These are phyloP conservation scores for Pseudeuparius sepicola DNA, from an alignment of 2,888 invertebrate genomes.

Conservation along the genomic window DNA sequence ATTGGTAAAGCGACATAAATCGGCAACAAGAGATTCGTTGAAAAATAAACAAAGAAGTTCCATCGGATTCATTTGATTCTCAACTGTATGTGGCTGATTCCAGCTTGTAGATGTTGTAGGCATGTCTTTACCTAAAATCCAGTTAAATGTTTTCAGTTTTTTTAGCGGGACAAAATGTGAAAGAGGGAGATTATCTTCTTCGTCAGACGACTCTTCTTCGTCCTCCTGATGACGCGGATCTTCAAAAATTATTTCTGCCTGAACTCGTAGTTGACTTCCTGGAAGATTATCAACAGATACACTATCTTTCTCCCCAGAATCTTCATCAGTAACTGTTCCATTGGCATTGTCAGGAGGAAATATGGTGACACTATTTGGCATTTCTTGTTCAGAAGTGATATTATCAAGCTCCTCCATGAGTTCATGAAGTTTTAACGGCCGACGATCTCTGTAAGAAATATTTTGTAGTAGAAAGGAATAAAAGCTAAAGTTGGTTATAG, in stretches of 20 bases:
- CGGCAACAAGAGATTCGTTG: background rate
- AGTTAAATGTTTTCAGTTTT: background rate
- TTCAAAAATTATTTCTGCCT: constrained; percentile 1
- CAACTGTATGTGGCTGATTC: constrained; percentile 1
- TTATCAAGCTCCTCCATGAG: constrained; percentile 3
- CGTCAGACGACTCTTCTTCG: constrained; percentile 4
- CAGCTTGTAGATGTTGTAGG: constrained; percentile 1
- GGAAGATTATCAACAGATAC: constrained; percentile 1
- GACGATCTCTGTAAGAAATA: constrained; percentile 3
- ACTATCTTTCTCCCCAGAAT: constrained; percentile 2
- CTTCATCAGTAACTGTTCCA: constrained; percentile 7
- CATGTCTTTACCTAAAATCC: background rate
- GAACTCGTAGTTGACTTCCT: background rate
- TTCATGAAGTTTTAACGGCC: constrained; percentile 4
- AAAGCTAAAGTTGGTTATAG: constrained; percentile 1
- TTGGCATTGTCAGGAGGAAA: constrained; percentile 7
- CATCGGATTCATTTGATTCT: constrained; percentile 4
- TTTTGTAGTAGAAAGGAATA: background rate
- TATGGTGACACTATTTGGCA: constrained; percentile 1
- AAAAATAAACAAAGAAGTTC: constrained; percentile 4
- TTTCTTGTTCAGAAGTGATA: constrained; percentile 6
- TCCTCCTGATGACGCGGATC: background rate
- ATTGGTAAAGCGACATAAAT: constrained; percentile 1
- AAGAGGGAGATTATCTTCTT: constrained; percentile 3
- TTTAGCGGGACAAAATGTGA: constrained; percentile 5